Percentiles rank a stretch among this genome's conserved stretches.
Evolutionary conservation across 2,888 invertebrate species (phyloP).

Genomic region (Smittia aterrima): DNA sequence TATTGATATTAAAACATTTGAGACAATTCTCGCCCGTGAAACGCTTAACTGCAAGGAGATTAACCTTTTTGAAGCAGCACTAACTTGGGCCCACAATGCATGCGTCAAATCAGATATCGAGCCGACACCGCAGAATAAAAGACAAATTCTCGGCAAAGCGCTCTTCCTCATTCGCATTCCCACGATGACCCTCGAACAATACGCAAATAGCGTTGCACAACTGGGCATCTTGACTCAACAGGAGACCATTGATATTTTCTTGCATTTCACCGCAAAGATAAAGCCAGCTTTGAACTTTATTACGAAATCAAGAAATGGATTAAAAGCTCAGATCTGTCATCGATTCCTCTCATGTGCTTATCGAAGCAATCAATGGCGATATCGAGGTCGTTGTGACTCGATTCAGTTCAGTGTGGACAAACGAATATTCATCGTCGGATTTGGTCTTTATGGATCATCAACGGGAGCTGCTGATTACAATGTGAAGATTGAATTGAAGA

Average conservation of each 20-base stretch:
- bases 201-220: constrained; percentile 93
- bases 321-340: constrained; percentile 92
- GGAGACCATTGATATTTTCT: constrained; percentile 92
- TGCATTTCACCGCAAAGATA: constrained; percentile 87
- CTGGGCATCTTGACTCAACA: constrained; percentile 86
- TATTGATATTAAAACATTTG: constrained; percentile 89
- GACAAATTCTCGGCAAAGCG: constrained; percentile 71
- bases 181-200: constrained; percentile 90
- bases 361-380: constrained; percentile 94
- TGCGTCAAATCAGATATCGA: constrained; percentile 82
- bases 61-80: constrained; percentile 83
- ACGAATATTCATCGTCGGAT: constrained; percentile 92
- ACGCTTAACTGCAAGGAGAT: constrained; percentile 94
- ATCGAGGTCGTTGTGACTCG: constrained; percentile 92
- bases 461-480: constrained; percentile 94
- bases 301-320: constrained; percentile 77
- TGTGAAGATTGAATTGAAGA: constrained; percentile 90
- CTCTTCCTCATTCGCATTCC: constrained; percentile 88
- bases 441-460: constrained; percentile 93
- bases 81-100: constrained; percentile 91
- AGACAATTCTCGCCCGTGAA: constrained; percentile 87
- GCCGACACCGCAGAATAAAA: constrained; percentile 73
- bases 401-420: constrained; percentile 96
- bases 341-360: constrained; percentile 90
- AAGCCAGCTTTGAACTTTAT: constrained; percentile 84